Percentiles rank a stretch among this genome's conserved stretches.
phyloP scores from a whole-genome alignment of 2,797 vertebrate species.

The Merluccius polli region DNA sequence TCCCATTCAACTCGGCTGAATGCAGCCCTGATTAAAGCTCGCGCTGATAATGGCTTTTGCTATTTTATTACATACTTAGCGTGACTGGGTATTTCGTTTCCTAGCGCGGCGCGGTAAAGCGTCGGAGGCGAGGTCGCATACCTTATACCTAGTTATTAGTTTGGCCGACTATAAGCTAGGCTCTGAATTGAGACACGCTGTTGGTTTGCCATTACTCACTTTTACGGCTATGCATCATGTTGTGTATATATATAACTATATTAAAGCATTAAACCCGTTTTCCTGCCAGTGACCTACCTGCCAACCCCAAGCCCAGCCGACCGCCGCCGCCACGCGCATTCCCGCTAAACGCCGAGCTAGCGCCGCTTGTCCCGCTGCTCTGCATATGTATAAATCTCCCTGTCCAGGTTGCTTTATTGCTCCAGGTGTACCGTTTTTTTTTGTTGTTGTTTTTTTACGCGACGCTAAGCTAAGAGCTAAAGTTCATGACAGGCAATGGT shows the following conservation, averaged over 20 bases:
- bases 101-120: slow-evolving; percentile 18
- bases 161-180: not conserved
- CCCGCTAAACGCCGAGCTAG: no score
- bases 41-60: slow-evolving; percentile 59
- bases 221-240: no score
- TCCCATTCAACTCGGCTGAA: slow-evolving; percentile 61
- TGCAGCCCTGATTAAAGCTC: slow-evolving; percentile 65
- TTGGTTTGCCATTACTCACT: no score
- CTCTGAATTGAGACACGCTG: no score
- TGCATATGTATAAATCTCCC: not conserved
- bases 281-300: no score
- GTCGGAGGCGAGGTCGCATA: slow-evolving; percentile 25
- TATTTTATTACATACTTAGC: slow-evolving; percentile 63
- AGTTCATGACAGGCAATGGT: not conserved
- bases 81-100: slow-evolving; percentile 55
- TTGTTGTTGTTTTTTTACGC: no score
- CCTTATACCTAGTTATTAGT: slow-evolving; percentile 20
- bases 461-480: not conserved
- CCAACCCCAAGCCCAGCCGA: not conserved
- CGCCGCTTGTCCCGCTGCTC: no score
- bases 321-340: not conserved
- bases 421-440: not conserved
- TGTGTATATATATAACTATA: not conserved
- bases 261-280: no score
- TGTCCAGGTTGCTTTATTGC: not conserved